These are phyloP conservation scores for Trochalopteron elliotii DNA, from an alignment of 2,113 vertebrate species.

Conservation along the genomic window DNA sequence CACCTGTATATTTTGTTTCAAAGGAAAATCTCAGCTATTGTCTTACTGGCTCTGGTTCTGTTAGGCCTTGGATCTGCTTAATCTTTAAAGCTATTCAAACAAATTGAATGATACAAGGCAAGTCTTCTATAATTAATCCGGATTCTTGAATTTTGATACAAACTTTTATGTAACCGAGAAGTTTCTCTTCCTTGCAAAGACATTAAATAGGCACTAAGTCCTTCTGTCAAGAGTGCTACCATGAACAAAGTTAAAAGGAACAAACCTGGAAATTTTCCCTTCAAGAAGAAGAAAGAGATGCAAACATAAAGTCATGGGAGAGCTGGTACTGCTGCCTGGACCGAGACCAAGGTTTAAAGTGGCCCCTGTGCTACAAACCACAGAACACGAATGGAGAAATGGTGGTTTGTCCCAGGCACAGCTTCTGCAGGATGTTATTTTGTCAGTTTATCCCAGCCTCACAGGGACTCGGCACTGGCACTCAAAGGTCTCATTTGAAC, in stretches of 20 bases:
- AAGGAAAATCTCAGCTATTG: slow-evolving; percentile 71
- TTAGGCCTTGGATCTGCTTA: slow-evolving; percentile 62
- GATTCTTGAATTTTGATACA: slow-evolving; percentile 66
- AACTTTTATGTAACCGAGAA: slow-evolving; percentile 55
- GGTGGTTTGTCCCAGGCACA: not conserved
- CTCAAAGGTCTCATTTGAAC: not conserved
- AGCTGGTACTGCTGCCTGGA: not conserved
- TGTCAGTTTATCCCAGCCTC: not conserved
- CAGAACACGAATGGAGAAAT: not conserved
- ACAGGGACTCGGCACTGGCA: not conserved
- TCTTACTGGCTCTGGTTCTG: slow-evolving; percentile 66
- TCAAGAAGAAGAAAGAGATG: not conserved
- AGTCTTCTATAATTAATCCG: slow-evolving; percentile 54
- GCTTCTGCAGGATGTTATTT: not conserved
- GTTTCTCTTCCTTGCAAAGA: slow-evolving; percentile 50
- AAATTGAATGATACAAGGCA: slow-evolving; percentile 46
- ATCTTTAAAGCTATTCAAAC: slow-evolving; percentile 67
- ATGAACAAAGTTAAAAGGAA: not conserved
- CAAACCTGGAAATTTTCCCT: slow-evolving; percentile 40
- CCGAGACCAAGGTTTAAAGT: not conserved
- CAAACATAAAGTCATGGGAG: slow-evolving; percentile 7
- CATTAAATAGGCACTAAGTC: slow-evolving; percentile 39
- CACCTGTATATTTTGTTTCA: slow-evolving; percentile 79
- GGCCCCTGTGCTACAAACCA: not conserved
- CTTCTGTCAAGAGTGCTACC: slow-evolving; percentile 40